These are phyloP conservation scores for Polydrusus pterygomalis DNA, from an alignment of 2,888 invertebrate genomes.

Conservation along the genomic window DNA sequence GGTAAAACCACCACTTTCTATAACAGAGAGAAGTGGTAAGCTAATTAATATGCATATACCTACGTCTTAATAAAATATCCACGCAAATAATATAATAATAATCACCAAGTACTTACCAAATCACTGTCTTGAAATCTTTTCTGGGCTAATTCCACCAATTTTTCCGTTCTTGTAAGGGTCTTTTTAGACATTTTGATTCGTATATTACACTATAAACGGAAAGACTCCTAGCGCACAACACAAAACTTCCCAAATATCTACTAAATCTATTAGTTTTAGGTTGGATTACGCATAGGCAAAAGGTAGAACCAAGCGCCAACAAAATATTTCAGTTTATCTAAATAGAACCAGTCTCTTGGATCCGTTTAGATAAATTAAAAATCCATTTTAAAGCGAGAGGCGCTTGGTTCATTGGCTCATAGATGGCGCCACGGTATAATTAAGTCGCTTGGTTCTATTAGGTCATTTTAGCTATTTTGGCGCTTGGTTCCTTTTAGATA, in stretches of 20 bases:
- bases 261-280: slow-evolving; percentile 6
- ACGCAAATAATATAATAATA: slow-evolving; percentile 6
- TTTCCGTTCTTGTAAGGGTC: slow-evolving; percentile 12
- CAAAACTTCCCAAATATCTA: background rate
- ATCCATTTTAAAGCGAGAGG: too few species aligned
- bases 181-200: slow-evolving; percentile 17
- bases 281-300: slow-evolving; percentile 14
- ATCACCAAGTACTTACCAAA: slow-evolving; percentile 7
- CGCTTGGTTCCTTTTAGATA: too few species aligned
- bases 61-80: slow-evolving; percentile 9
- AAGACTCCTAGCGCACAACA: slow-evolving; percentile 1
- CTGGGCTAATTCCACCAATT: slow-evolving; percentile 7
- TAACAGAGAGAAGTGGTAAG: slow-evolving; percentile 6
- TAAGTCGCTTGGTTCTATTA: slow-evolving; percentile 58
- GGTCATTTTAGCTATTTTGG: too few species aligned
- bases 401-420: too few species aligned
- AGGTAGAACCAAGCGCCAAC: slow-evolving; percentile 14
- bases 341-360: background rate
- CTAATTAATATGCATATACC: slow-evolving; percentile 4
- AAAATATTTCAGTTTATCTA: slow-evolving; percentile 11
- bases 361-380: too few species aligned
- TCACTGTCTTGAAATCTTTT: background rate
- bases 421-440: too few species aligned
- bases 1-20: slow-evolving; percentile 15
- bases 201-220: slow-evolving; percentile 5